Evolutionary conservation across 2,113 vertebrate genomes (phyloP).

Genomic region (Dryoscopus gambensis): DNA sequence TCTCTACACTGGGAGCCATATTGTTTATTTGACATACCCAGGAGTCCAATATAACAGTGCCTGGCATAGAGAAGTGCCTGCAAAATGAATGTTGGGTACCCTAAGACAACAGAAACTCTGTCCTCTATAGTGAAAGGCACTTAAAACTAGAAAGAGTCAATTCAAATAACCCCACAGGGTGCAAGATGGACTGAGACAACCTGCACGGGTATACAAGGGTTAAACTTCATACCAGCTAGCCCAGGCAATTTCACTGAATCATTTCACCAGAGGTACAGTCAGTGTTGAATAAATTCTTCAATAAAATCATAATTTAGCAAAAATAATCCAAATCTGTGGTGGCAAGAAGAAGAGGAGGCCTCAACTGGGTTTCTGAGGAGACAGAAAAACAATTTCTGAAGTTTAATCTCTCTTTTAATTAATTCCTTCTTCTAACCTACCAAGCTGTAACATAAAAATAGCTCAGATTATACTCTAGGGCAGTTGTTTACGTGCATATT

Average conservation of each 20-base stretch:
- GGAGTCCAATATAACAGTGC: neutral
- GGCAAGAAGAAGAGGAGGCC: neutral
- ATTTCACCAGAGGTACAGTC: neutral
- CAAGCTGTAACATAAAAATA: neutral
- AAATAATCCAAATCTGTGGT: neutral
- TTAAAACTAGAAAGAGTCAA: constrained; percentile 13
- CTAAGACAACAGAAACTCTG: neutral
- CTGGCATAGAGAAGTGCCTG: neutral
- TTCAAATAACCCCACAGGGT: neutral
- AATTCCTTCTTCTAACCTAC: neutral
- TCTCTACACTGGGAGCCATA: neutral
- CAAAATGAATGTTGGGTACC: neutral
- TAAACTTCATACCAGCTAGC: neutral
- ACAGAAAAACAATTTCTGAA: neutral
- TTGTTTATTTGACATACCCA: neutral
- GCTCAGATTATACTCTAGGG: constrained; percentile 9
- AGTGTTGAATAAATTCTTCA: neutral
- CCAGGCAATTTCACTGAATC: neutral
- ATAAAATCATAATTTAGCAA: neutral
- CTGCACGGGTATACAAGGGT: neutral
- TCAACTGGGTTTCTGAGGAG: neutral
- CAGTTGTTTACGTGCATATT: constrained; percentile 32
- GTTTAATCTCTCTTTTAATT: neutral
- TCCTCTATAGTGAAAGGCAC: neutral
- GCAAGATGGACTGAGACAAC: neutral